Conservation (phyloP, 2,888 invertebrate species). For the Clunio marinus region DNA sequence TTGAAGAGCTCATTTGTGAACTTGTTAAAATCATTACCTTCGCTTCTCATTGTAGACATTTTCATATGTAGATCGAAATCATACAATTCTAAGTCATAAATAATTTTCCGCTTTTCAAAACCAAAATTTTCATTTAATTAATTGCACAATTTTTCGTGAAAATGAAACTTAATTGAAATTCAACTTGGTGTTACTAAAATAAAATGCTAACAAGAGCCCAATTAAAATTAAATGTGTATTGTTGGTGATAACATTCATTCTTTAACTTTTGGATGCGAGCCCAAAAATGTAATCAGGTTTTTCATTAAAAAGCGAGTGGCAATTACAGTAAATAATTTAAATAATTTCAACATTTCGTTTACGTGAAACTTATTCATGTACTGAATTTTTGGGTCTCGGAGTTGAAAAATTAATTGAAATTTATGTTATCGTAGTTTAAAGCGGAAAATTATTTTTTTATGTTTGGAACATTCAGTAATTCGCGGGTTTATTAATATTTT, state of each 20-base stretch:
- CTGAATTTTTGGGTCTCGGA: constrained; percentile 4
- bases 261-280: not conserved
- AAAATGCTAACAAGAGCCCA: constrained; percentile 21
- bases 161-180: constrained; percentile 29
- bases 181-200: constrained; percentile 8
- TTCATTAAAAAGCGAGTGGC: constrained; percentile 11
- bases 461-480: no score
- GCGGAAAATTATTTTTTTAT: constrained; percentile 15
- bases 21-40: no score
- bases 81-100: no score
- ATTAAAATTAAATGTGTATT: constrained; percentile 31
- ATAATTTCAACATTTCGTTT: constrained; percentile 9
- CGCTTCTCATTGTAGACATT: no score
- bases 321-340: constrained; percentile 25
- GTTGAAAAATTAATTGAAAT: constrained; percentile 26
- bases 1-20: no score
- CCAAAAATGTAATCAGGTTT: constrained; percentile 5
- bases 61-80: no score
- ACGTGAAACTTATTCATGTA: not conserved
- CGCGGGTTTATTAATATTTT: no score
- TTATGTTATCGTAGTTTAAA: constrained; percentile 11
- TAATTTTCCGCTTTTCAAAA: no score
- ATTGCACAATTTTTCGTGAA: not conserved
- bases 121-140: no score
- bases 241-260: not conserved